Evolutionary conservation across 2,113 vertebrate species (phyloP).

Genomic region (Sus scrofa): T2T-Sscrofa CM000821.6:7485501-7486000

Average conservation of each 20-base stretch:
- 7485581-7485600: background rate
- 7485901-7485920: background rate
- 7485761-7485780: background rate
- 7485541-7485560: background rate
- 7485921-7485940: background rate
- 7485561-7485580: background rate
- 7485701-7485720: background rate
- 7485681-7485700: too few relatives aligned
- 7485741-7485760: too few relatives aligned
- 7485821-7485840: background rate
- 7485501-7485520: too few relatives aligned
- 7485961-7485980: background rate
- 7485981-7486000: background rate
- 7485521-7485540: background rate
- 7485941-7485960: background rate
- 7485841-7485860: background rate
- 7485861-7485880: background rate
- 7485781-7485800: background rate
- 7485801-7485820: background rate
- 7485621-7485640: background rate
- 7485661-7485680: background rate
- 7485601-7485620: background rate
- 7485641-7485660: background rate
- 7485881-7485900: background rate
- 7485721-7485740: background rate